Conservation (phyloP, 2,797 vertebrate species). For the Danio aesculapii region DNA sequence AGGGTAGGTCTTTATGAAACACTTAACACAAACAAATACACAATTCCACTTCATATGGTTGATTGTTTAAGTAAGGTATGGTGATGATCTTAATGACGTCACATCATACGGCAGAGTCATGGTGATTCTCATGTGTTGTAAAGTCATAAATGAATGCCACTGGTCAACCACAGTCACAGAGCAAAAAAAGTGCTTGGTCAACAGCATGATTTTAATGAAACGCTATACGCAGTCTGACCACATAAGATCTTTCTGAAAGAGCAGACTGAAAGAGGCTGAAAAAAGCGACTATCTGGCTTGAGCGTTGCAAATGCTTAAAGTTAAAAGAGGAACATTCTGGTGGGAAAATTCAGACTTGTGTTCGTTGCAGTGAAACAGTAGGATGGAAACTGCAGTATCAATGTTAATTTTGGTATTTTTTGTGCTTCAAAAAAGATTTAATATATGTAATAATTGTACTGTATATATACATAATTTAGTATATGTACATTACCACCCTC, state of each 20-base stretch:
- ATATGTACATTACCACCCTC: conserved; percentile 1
- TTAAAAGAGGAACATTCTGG: conserved; percentile 5
- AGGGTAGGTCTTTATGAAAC: no score
- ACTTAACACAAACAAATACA: no score
- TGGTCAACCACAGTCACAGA: conserved; percentile 50
- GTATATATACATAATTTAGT: neutral
- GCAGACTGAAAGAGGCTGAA: conserved; percentile 28
- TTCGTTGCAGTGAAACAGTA: neutral
- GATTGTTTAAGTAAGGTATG: neutral
- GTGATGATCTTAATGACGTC: conserved; percentile 67
- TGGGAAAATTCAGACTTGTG: conserved; percentile 9
- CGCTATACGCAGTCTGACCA: conserved; percentile 27
- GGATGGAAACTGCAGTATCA: neutral
- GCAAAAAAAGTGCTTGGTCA: conserved; percentile 26
- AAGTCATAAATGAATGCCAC: conserved; percentile 63
- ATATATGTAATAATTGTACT: no score
- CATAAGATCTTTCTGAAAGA: conserved; percentile 22
- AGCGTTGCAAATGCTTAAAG: conserved; percentile 1
- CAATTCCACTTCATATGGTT: conserved; percentile 7
- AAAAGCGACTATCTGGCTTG: conserved; percentile 12
- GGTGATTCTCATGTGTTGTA: conserved; percentile 56
- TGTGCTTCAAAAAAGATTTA: neutral
- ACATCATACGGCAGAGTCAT: conserved; percentile 58
- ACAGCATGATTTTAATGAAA: conserved; percentile 33
- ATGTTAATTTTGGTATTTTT: neutral